Percentiles rank a stretch among this genome's conserved stretches.
phyloP scores from a whole-genome alignment of 2,113 vertebrate genomes.

The Paralichthys olivaceus region DNA sequence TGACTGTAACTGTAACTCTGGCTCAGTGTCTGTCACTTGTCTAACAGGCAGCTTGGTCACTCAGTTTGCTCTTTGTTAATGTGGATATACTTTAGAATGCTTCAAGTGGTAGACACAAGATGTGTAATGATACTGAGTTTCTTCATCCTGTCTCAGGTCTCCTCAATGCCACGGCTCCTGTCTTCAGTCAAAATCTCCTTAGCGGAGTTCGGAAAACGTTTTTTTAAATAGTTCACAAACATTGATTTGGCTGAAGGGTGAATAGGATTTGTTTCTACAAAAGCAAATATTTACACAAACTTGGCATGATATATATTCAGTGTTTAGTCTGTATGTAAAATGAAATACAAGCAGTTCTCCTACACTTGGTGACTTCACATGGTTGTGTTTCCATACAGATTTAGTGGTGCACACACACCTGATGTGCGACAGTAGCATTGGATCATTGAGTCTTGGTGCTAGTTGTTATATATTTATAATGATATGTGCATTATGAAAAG shows the following conservation, averaged over 20 bases:
- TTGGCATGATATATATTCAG: not conserved
- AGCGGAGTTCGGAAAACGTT: not conserved
- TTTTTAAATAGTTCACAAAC: slow-evolving; percentile 1
- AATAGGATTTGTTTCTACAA: slow-evolving; percentile 23
- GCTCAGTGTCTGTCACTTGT: slow-evolving; percentile 49
- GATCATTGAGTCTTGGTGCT: not conserved
- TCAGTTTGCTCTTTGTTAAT: slow-evolving; percentile 30
- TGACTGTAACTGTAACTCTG: slow-evolving; percentile 59
- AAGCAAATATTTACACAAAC: slow-evolving; percentile 8
- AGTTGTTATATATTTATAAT: not conserved
- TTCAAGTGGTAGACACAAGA: not conserved
- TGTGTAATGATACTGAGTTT: slow-evolving; percentile 4
- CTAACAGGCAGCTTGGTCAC: slow-evolving; percentile 45
- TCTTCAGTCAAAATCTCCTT: not conserved
- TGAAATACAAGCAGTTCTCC: not conserved
- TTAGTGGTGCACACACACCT: not conserved
- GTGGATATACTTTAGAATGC: not conserved
- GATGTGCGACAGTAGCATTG: not conserved
- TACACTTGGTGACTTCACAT: not conserved
- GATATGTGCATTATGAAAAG: not conserved
- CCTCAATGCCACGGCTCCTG: slow-evolving; percentile 9
- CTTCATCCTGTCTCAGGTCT: not conserved
- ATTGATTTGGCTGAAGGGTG: slow-evolving; percentile 11
- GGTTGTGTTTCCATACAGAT: not conserved
- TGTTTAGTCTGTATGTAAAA: not conserved